These are phyloP conservation scores for Synergus itoensis DNA, from an alignment of 2,888 invertebrate genomes.

Conservation along the genomic window DNA sequence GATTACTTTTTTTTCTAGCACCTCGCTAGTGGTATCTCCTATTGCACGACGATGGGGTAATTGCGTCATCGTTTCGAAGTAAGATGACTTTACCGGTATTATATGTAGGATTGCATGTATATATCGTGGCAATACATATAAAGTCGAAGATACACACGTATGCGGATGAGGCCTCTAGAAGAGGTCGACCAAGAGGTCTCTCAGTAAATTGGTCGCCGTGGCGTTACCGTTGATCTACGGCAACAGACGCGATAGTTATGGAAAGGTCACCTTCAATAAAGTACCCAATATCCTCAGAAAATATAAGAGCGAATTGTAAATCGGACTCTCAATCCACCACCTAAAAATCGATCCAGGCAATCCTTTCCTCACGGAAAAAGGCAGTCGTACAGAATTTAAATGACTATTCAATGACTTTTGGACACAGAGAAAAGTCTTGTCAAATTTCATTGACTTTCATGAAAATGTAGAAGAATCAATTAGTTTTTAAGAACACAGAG, in stretches of 20 bases:
- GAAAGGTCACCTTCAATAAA: constrained; percentile 71
- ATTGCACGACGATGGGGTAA: constrained; percentile 15
- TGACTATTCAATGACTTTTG: too few species aligned
- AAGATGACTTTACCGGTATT: constrained; percentile 2
- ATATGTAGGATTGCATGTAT: neutral
- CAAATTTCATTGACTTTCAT: too few species aligned
- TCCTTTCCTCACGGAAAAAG: too few species aligned
- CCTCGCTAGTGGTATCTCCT: constrained; percentile 12
- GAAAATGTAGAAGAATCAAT: too few species aligned
- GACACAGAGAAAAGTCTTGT: too few species aligned
- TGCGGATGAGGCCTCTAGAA: constrained; percentile 50
- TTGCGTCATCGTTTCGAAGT: constrained; percentile 11
- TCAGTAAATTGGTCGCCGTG: constrained; percentile 72
- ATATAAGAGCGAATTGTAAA: constrained; percentile 66
- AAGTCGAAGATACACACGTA: constrained; percentile 12
- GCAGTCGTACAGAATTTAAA: too few species aligned
- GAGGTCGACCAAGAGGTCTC: constrained; percentile 73
- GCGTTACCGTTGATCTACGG: constrained; percentile 66
- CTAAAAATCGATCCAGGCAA: too few species aligned
- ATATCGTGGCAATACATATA: constrained; percentile 45
- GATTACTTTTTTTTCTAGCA: neutral
- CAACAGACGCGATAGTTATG: constrained; percentile 73
- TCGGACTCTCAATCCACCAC: constrained; percentile 48
- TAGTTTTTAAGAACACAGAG: too few species aligned
- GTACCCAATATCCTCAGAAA: constrained; percentile 64